These are phyloP conservation scores for Perithous albicinctus DNA, from an alignment of 2,888 invertebrate genomes.

Conservation along the genomic window DNA sequence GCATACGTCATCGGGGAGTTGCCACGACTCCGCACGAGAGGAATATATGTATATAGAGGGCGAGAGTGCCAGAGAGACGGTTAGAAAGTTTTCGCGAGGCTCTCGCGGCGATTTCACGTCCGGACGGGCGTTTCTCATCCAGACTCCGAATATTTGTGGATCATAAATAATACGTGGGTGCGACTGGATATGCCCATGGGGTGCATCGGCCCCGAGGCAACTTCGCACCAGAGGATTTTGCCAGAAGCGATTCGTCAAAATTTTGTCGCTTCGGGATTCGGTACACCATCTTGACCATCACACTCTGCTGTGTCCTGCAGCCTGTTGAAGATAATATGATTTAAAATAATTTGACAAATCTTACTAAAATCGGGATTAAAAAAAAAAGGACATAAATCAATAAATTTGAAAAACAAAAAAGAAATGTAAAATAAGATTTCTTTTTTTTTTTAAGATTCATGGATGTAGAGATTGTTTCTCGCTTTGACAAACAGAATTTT, in stretches of 20 bases:
- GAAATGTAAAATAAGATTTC: too few species aligned
- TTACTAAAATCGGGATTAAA: too few species aligned
- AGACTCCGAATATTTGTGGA: constrained; percentile 73
- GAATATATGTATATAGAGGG: constrained; percentile 52
- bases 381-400: too few species aligned
- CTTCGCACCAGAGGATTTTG: constrained; percentile 54
- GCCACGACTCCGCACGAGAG: constrained; percentile 49
- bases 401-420: too few species aligned
- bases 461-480: too few species aligned
- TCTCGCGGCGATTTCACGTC: constrained; percentile 35
- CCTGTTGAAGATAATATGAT: too few species aligned
- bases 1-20: constrained; percentile 57
- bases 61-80: constrained; percentile 41
- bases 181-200: constrained; percentile 64
- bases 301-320: too few species aligned
- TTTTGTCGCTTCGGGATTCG: constrained; percentile 63
- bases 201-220: constrained; percentile 44
- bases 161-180: constrained; percentile 73
- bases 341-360: too few species aligned
- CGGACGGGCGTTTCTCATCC: constrained; percentile 69
- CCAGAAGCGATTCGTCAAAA: constrained; percentile 63
- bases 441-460: not conserved
- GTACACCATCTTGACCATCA: constrained; percentile 47
- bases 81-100: constrained; percentile 62
- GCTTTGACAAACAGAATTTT: too few species aligned